Evolutionary conservation across 2,888 invertebrate genomes (phyloP).

Genomic region (Yponomeuta evonymella): DNA sequence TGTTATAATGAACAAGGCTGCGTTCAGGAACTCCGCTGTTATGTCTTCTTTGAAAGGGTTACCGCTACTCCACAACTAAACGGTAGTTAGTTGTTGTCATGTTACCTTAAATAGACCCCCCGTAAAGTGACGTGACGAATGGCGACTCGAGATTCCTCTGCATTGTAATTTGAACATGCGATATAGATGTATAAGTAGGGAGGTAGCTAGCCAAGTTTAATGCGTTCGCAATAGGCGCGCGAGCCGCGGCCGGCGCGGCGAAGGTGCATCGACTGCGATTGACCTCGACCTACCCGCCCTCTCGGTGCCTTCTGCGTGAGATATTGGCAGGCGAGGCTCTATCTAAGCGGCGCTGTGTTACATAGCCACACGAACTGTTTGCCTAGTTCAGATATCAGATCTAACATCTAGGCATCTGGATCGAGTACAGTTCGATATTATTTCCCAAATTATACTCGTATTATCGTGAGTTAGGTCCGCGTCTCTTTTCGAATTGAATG

Average conservation of each 20-base stretch:
- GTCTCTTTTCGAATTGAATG: not conserved
- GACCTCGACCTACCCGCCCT: constrained; percentile 20
- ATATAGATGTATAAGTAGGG: not conserved
- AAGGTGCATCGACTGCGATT: constrained; percentile 20
- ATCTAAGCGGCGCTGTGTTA: not conserved
- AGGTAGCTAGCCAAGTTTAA: not conserved
- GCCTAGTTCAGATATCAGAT: not conserved
- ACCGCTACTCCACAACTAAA: not conserved
- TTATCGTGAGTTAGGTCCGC: not conserved
- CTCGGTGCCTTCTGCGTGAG: constrained; percentile 16
- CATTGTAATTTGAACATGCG: not conserved
- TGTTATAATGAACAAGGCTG: constrained; percentile 2
- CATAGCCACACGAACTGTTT: not conserved
- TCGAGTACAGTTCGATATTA: not conserved
- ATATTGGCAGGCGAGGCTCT: constrained; percentile 12
- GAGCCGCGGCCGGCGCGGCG: not conserved
- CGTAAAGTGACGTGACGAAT: not conserved
- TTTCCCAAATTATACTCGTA: not conserved
- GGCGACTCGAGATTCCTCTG: not conserved
- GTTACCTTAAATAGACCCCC: not conserved
- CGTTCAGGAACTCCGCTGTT: constrained; percentile 2
- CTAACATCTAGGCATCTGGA: not conserved
- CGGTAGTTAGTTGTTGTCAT: not conserved
- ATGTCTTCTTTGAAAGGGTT: not conserved
- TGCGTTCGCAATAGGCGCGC: constrained; percentile 6